These are phyloP conservation scores for Diprion similis DNA, from an alignment of 1,140 invertebrate genomes.

Conservation along the genomic window DNA sequence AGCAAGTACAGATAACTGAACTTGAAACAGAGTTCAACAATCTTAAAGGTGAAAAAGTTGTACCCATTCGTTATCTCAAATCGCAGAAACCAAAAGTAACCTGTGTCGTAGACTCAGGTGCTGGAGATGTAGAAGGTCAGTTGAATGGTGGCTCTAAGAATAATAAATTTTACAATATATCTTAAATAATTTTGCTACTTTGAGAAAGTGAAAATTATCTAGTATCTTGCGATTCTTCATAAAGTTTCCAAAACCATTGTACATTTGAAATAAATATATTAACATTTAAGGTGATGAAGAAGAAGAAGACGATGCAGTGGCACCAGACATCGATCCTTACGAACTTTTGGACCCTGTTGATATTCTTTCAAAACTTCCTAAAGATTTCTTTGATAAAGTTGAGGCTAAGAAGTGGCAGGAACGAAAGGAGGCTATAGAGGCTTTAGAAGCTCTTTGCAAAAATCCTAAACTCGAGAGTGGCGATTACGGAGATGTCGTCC, in stretches of 20 bases:
- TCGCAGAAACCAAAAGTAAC: conserved; percentile 86
- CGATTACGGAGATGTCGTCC: conserved; percentile 91
- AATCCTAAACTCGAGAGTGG: conserved; percentile 89
- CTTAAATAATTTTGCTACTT: not conserved
- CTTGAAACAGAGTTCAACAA: conserved; percentile 86
- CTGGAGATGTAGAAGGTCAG: conserved; percentile 60
- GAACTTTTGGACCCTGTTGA: conserved; percentile 92
- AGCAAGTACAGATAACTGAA: conserved; percentile 89
- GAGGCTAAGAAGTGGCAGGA: conserved; percentile 99
- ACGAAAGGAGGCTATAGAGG: conserved; percentile 89
- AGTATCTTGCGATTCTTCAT: conserved; percentile 11
- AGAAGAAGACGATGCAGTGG: conserved; percentile 65
- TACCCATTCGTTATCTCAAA: conserved; percentile 81
- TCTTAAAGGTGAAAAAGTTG: conserved; percentile 72
- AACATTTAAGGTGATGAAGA: conserved; percentile 61
- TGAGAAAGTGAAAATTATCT: not conserved
- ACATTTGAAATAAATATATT: conserved; percentile 14
- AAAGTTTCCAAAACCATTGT: conserved; percentile 12
- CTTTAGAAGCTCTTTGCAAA: conserved; percentile 79
- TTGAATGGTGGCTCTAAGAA: conserved; percentile 33
- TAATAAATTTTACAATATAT: not conserved
- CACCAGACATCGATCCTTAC: conserved; percentile 85
- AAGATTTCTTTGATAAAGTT: conserved; percentile 95
- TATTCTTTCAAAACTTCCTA: conserved; percentile 90
- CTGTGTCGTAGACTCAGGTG: conserved; percentile 64